These are phyloP conservation scores for Oriolus oriolus DNA, from an alignment of 2,113 vertebrate species.

Conservation along the genomic window DNA sequence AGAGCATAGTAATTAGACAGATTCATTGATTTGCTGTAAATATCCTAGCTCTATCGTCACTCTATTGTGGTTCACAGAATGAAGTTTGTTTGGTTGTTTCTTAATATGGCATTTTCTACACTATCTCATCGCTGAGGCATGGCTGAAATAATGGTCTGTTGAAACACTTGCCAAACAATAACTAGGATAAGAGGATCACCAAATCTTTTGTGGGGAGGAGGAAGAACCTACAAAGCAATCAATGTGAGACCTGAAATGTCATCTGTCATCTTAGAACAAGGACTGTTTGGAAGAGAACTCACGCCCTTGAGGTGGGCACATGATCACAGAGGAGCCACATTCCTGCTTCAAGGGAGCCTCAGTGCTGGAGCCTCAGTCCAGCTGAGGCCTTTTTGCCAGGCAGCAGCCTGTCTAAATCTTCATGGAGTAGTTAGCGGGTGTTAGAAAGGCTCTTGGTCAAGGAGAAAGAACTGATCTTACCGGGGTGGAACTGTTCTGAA, in stretches of 20 bases:
- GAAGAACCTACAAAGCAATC: background rate
- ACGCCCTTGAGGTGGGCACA: accelerated
- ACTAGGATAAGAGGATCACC: slow-evolving; percentile 3
- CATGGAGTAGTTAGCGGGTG: accelerated
- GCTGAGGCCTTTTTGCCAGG: background rate
- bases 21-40: slow-evolving; percentile 40
- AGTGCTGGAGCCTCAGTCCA: background rate
- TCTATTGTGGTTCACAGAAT: slow-evolving; percentile 6
- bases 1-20: slow-evolving; percentile 15
- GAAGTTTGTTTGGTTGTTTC: background rate
- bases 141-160: slow-evolving; percentile 35
- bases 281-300: background rate
- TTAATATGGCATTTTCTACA: slow-evolving; percentile 13
- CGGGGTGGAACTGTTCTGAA: background rate
- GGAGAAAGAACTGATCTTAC: background rate
- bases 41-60: background rate
- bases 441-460: background rate
- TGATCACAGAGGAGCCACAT: background rate
- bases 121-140: slow-evolving; percentile 27
- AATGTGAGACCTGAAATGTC: background rate
- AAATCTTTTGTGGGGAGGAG: background rate
- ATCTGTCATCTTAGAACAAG: background rate
- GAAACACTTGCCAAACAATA: slow-evolving; percentile 25
- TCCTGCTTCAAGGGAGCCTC: background rate
- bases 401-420: background rate